These are phyloP conservation scores for Tympanoctomys barrerae DNA, from an alignment of 2,797 vertebrate species.

Conservation along the genomic window DNA sequence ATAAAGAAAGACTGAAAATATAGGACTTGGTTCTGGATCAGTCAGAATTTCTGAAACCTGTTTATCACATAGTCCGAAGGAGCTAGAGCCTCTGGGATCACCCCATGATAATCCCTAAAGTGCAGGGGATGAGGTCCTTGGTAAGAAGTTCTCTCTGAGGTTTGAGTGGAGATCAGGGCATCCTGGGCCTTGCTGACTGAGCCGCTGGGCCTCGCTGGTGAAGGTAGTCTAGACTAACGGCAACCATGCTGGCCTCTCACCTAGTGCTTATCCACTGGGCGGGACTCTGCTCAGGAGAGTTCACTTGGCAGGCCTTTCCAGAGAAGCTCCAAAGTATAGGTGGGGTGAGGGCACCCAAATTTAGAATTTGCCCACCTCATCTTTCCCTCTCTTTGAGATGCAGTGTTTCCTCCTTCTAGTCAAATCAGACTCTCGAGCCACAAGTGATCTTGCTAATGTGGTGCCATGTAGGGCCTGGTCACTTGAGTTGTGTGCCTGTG, in stretches of 20 bases:
- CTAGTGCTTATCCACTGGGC: neutral
- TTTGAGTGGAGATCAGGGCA: neutral
- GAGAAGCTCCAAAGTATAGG: neutral
- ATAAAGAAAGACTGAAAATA: neutral
- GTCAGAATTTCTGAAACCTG: constrained; percentile 30
- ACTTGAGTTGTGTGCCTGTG: neutral
- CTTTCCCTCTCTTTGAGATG: neutral
- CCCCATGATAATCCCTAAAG: neutral
- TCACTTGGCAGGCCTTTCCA: neutral
- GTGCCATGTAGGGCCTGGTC: fast-evolving
- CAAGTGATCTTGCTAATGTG: neutral
- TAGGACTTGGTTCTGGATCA: neutral
- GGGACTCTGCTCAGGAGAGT: neutral
- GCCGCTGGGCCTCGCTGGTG: neutral
- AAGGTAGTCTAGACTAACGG: neutral
- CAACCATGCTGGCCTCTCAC: neutral
- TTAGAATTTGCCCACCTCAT: neutral
- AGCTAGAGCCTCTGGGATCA: neutral
- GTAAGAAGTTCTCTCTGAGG: neutral
- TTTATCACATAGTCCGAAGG: constrained; percentile 24
- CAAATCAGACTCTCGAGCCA: neutral
- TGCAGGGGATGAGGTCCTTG: neutral
- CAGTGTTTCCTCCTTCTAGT: no score
- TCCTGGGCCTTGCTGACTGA: neutral
- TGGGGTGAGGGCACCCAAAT: neutral